A percentile compares a stretch with the other conserved stretches of the same genome.
Conservation (phyloP, 2,113 vertebrate species). For the Phoxinus phoxinus region DNA sequence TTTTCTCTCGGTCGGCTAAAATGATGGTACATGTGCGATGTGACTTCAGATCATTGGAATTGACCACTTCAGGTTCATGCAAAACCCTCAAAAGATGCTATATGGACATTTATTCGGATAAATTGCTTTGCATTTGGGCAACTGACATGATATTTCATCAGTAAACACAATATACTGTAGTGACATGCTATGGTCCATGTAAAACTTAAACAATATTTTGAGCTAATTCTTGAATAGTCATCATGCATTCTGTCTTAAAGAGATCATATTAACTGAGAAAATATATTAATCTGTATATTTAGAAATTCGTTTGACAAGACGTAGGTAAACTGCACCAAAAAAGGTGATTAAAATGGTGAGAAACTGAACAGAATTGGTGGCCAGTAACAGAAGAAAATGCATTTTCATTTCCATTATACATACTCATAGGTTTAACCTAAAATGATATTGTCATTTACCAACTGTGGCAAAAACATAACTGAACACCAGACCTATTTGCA, state of each 20-base stretch:
- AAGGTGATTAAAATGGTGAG: too few relatives aligned
- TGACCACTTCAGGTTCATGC: neutral
- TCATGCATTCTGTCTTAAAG: neutral
- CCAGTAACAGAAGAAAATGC: too few relatives aligned
- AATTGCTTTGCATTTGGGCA: neutral
- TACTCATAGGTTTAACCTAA: too few relatives aligned
- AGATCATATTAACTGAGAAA: neutral
- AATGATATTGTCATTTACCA: too few relatives aligned
- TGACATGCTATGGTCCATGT: neutral
- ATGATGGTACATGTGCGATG: neutral
- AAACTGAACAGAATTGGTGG: too few relatives aligned
- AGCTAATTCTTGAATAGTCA: neutral
- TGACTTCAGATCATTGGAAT: neutral
- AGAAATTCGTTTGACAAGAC: neutral
- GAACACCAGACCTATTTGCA: too few relatives aligned
- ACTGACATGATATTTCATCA: neutral
- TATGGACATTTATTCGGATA: neutral
- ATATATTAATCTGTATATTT: neutral
- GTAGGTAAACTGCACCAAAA: neutral
- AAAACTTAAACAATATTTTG: neutral
- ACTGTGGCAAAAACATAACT: too few relatives aligned
- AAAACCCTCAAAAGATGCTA: neutral
- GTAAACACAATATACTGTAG: neutral
- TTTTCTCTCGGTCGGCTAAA: neutral
- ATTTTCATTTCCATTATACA: too few relatives aligned